These are phyloP conservation scores for Hyposoter didymator DNA, from an alignment of 2,888 invertebrate species.

Conservation along the genomic window DNA sequence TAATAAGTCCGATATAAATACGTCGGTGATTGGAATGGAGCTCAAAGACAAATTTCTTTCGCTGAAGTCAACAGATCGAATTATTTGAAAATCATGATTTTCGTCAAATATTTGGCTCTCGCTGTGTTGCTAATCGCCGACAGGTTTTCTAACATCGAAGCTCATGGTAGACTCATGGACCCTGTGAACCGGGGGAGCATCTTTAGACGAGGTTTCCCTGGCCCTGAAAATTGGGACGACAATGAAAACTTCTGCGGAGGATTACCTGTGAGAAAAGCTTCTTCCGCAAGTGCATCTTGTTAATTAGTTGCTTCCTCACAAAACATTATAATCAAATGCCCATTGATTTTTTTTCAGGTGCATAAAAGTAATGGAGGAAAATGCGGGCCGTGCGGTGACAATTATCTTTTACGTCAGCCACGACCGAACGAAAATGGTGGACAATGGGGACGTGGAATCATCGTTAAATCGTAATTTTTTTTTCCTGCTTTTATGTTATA, in stretches of 20 bases:
- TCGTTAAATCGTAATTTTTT: constrained; percentile 82
- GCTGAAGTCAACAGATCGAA: not conserved
- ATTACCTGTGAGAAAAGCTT: constrained; percentile 76
- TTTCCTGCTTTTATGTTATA: too few relatives aligned
- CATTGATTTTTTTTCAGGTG: too few relatives aligned
- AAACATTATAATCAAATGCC: too few relatives aligned
- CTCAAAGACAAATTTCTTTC: too few relatives aligned
- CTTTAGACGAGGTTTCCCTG: constrained; percentile 85
- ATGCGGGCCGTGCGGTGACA: constrained; percentile 87
- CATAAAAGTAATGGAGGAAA: not conserved
- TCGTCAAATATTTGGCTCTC: constrained; percentile 10
- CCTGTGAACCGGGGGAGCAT: constrained; percentile 86
- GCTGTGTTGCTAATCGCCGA: not conserved
- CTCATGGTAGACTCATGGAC: constrained; percentile 86
- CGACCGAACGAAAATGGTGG: constrained; percentile 86
- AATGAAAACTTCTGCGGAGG: constrained; percentile 86
- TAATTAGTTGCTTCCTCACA: not conserved
- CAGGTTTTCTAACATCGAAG: not conserved
- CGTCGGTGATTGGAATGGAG: too few relatives aligned
- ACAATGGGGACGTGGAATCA: constrained; percentile 84
- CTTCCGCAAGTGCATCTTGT: not conserved
- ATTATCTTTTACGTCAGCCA: constrained; percentile 83
- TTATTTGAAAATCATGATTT: not conserved
- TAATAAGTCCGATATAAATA: too few relatives aligned
- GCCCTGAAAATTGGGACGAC: constrained; percentile 85